phyloP scores from a whole-genome alignment of 2,113 vertebrate species.

The Tretioscincus oriximinensis region DNA sequence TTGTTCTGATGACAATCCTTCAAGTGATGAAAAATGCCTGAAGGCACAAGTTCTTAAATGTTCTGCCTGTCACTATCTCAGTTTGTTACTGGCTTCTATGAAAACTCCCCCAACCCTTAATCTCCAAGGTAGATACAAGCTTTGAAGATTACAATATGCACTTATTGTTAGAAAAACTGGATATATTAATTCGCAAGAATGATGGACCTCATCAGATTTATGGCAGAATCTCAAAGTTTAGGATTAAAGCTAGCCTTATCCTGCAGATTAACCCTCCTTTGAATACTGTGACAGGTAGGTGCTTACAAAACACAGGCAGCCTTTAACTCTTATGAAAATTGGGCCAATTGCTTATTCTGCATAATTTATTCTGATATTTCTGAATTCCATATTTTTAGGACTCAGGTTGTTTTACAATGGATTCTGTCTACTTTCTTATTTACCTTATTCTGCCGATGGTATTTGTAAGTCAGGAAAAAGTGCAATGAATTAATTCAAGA shows the following conservation, averaged over 20 bases:
- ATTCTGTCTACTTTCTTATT: not conserved
- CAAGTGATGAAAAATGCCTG: constrained; percentile 49
- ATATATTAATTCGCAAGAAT: constrained; percentile 41
- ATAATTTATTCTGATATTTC: constrained; percentile 14
- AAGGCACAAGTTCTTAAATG: constrained; percentile 40
- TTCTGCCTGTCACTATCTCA: constrained; percentile 30
- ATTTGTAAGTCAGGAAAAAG: not conserved
- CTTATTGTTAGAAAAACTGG: constrained; percentile 43
- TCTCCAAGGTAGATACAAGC: constrained; percentile 50
- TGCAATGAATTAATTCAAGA: not conserved
- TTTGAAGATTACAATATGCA: constrained; percentile 53
- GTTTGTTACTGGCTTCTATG: constrained; percentile 43
- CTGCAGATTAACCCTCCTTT: constrained; percentile 16
- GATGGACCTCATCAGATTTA: constrained; percentile 46
- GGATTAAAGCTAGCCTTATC: constrained; percentile 45
- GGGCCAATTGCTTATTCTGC: not conserved
- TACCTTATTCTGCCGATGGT: not conserved
- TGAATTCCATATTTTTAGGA: constrained; percentile 1
- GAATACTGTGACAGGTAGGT: not conserved
- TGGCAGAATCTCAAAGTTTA: constrained; percentile 46
- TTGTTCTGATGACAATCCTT: constrained; percentile 51
- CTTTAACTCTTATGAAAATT: constrained; percentile 3
- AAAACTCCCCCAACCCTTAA: constrained; percentile 48
- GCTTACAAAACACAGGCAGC: constrained; percentile 13
- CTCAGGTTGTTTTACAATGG: not conserved